Evolutionary conservation across 1,140 invertebrate species (phyloP), one percentile per base, ranked within the genome.

Genomic region (Euura saliciscinereae): DNA sequence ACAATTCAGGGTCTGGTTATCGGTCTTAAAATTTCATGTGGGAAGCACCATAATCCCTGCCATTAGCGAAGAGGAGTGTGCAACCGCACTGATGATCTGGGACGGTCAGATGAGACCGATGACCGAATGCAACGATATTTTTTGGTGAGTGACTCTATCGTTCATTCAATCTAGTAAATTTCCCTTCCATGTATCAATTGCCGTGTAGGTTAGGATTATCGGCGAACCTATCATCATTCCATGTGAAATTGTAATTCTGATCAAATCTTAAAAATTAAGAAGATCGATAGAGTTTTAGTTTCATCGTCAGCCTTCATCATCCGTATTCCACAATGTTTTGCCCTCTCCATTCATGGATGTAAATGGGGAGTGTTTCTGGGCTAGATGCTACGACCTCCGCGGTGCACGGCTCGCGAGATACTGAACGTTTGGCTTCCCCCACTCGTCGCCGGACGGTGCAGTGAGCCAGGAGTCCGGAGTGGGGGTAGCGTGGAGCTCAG

Each of bases 1-100:
- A 1, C 89, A 94, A 72, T 96, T 94, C 80, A 90, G 93, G 74
- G 93, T 97, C 0, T 97, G 95, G 95, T 89, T 97, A 73, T 95
- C 95, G 2, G 92, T 97, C 68, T 88, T 96, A 69, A 96, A 96
- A 87, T 96, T 96, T 84, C 93, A 96, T 85, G 93, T 94, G 77
- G 90, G 74, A 81, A 87, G 80, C 78, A 89, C 77, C 87, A 89
- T 72, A 83, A 91, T 84, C 6, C 77, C 76, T 68, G 80, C 77
- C 68, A 4, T 59, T 8, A 11, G 8, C 8, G 92, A 93, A 79
- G 93, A 94, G 80, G 92, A 93, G 74, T 96, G 94, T 80, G 91
- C 93, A 2, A 95, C 93, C 75, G 91, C 92, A 77, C 87, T 96
- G 70, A 93, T 94, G 86, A 91, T 96, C 70, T 96, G 94, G 94